Conservation (phyloP, 1,140 invertebrate genomes). For the Drosophila fuyamai region DNA sequence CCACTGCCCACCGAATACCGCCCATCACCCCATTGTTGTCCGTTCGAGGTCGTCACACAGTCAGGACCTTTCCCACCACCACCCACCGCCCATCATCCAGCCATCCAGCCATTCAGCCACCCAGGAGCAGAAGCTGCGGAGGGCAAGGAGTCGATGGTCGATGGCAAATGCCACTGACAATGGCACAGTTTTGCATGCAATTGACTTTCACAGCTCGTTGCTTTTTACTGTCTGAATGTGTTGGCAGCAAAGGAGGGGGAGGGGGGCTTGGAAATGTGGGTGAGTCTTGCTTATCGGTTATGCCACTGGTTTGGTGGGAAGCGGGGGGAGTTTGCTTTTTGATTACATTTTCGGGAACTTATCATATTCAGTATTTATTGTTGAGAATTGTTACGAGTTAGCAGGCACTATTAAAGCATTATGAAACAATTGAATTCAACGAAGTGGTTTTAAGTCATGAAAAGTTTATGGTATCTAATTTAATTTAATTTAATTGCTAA, state of each 20-base stretch:
- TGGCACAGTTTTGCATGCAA: constrained; percentile 83
- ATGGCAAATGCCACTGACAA: constrained; percentile 65
- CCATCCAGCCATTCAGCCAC: constrained; percentile 16
- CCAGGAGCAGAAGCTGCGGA: constrained; percentile 32
- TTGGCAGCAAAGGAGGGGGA: constrained; percentile 14
- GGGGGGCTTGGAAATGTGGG: constrained; percentile 12
- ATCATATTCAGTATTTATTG: constrained; percentile 25
- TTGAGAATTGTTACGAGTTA: background rate
- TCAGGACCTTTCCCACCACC: constrained; percentile 36
- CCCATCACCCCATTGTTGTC: constrained; percentile 46
- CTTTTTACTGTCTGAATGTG: constrained; percentile 74
- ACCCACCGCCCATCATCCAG: constrained; percentile 8
- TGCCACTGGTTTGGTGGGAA: constrained; percentile 13
- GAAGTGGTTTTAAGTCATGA: background rate
- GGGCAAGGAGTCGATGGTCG: constrained; percentile 32
- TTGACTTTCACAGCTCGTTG: constrained; percentile 83
- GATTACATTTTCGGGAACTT: constrained; percentile 33
- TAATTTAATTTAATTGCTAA: too few relatives aligned
- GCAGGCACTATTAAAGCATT: constrained; percentile 2
- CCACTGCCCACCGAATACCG: constrained; percentile 2
- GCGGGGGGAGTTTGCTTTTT: constrained; percentile 10
- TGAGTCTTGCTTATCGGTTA: constrained; percentile 27
- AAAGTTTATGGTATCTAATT: too few relatives aligned
- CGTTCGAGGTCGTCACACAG: constrained; percentile 64
- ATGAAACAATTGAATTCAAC: background rate